These are phyloP conservation scores for Oeneis ivallda DNA, from an alignment of 2,888 invertebrate species.

Conservation along the genomic window DNA sequence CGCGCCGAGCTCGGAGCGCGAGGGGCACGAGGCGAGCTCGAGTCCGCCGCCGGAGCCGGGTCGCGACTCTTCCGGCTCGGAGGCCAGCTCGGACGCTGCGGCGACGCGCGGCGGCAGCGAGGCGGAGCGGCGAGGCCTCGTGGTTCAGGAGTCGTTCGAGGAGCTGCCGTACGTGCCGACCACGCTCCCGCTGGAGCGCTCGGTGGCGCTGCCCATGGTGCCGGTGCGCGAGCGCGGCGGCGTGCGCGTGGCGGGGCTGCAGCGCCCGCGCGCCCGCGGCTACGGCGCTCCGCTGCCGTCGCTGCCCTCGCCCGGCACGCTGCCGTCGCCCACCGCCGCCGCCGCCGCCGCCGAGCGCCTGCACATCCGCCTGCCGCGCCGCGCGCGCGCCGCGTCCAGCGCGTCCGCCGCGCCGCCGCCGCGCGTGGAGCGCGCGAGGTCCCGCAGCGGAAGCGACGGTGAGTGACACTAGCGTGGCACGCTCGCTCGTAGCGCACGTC, in stretches of 20 bases:
- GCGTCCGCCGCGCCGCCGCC: constrained; percentile 47
- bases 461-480: constrained; percentile 24
- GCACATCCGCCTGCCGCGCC: constrained; percentile 61
- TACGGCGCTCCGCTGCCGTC: constrained; percentile 70
- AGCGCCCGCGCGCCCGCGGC: constrained; percentile 85
- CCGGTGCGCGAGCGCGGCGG: constrained; percentile 83
- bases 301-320: constrained; percentile 39
- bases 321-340: constrained; percentile 58
- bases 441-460: constrained; percentile 62
- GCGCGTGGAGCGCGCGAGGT: constrained; percentile 57
- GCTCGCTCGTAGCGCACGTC: background rate
- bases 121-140: constrained; percentile 86
- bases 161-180: constrained; percentile 94
- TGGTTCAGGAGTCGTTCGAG: constrained; percentile 91
- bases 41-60: constrained; percentile 41
- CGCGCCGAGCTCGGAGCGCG: constrained; percentile 21
- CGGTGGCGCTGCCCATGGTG: constrained; percentile 89
- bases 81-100: constrained; percentile 84
- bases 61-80: constrained; percentile 86
- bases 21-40: constrained; percentile 37
- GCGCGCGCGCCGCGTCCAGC: constrained; percentile 62
- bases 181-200: constrained; percentile 92
- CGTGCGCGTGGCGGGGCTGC: constrained; percentile 65
- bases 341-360: constrained; percentile 64
- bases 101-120: constrained; percentile 70